phyloP scores from a whole-genome alignment of 2,113 vertebrate species.

The Pithys albifrons region DNA sequence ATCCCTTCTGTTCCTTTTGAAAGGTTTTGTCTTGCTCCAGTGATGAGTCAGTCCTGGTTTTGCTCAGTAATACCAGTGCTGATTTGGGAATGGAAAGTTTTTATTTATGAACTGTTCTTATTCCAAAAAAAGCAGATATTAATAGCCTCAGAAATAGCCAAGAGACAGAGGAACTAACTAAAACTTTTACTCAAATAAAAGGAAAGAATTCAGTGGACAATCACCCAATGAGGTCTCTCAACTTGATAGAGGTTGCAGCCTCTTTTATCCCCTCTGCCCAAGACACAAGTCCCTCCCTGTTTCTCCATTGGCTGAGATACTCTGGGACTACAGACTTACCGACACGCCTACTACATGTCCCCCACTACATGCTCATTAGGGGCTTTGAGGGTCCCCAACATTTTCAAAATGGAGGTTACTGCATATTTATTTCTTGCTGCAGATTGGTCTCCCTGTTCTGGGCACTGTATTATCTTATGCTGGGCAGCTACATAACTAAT shows the following conservation, averaged over 20 bases:
- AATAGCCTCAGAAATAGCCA: background rate
- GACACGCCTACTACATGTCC: background rate
- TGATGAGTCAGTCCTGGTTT: background rate
- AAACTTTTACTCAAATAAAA: background rate
- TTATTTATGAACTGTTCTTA: background rate
- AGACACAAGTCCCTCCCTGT: background rate
- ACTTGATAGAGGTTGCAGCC: background rate
- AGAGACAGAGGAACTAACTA: background rate
- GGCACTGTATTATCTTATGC: background rate
- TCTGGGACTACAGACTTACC: background rate
- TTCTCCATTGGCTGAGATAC: background rate
- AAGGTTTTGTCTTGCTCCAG: background rate
- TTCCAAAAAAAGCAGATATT: background rate
- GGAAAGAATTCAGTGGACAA: background rate
- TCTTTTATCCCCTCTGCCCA: background rate
- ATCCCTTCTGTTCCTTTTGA: background rate
- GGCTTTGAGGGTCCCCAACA: background rate
- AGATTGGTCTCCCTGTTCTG: background rate
- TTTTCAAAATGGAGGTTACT: background rate
- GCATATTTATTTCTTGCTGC: background rate
- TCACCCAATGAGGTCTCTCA: background rate
- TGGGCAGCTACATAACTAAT: background rate
- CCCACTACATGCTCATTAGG: background rate
- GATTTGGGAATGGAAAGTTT: background rate
- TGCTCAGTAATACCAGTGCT: background rate